Percentiles rank a stretch among this genome's conserved stretches.
Conservation (phyloP, 2,888 invertebrate species). For the Epinotia brunnichana region DNA sequence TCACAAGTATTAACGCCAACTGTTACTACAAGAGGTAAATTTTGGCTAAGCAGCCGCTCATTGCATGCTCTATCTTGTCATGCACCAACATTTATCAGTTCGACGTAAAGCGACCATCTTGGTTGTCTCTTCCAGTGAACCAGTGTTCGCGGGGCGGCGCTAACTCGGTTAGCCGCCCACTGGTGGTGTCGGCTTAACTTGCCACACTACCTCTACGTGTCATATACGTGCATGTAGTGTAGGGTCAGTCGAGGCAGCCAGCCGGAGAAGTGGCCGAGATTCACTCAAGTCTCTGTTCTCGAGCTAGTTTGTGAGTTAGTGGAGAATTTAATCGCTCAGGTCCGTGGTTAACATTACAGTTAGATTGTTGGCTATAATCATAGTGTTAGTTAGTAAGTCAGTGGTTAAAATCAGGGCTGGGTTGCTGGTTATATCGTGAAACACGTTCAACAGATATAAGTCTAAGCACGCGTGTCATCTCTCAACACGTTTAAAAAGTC, state of each 20-base stretch:
- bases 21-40: too few relatives aligned
- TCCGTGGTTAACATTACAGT: background rate
- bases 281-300: background rate
- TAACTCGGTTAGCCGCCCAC: constrained; percentile 39
- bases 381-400: background rate
- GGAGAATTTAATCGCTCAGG: background rate
- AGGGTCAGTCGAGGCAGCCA: constrained; percentile 1
- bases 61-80: background rate
- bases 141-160: constrained; percentile 20
- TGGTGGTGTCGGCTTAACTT: constrained; percentile 31
- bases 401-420: background rate
- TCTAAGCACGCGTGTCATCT: background rate
- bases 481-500: too few relatives aligned
- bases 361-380: too few relatives aligned
- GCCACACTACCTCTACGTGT: constrained; percentile 2
- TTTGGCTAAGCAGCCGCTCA: background rate
- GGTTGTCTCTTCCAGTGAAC: constrained; percentile 20
- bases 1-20: too few relatives aligned
- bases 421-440: background rate
- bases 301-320: background rate
- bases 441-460: background rate
- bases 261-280: constrained; percentile 17
- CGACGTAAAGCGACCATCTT: background rate
- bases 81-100: too few relatives aligned
- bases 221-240: background rate